Conservation (phyloP, 2,113 vertebrate species). For the Fregata magnificens region DNA sequence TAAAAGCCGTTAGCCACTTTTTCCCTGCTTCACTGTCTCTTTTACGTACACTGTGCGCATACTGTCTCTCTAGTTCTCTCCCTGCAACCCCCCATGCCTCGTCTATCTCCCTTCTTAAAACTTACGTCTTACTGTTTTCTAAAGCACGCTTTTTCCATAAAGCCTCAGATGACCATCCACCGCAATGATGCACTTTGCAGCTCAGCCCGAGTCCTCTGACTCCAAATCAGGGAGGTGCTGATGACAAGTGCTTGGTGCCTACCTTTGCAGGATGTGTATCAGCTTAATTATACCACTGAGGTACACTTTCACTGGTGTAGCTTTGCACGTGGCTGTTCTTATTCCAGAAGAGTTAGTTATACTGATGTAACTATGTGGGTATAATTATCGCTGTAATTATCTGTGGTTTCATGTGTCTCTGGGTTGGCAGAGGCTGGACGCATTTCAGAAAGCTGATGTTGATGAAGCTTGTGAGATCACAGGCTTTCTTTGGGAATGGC, state of each 20-base stretch:
- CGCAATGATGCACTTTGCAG: neutral
- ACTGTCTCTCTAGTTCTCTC: neutral
- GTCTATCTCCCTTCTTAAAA: neutral
- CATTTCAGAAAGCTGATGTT: conserved; percentile 43
- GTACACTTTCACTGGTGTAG: conserved; percentile 37
- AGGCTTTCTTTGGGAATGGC: conserved; percentile 20
- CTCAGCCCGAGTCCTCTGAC: neutral
- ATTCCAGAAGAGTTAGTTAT: conserved; percentile 14
- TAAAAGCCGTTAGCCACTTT: neutral
- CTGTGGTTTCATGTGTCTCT: conserved; percentile 25
- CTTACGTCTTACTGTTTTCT: neutral
- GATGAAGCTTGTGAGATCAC: conserved; percentile 39
- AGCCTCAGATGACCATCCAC: neutral
- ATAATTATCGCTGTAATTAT: conserved; percentile 43
- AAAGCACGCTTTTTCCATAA: neutral
- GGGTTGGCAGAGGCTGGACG: conserved; percentile 11
- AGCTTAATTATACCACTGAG: conserved; percentile 20
- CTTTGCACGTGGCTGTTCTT: neutral
- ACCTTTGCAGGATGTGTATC: conserved; percentile 14
- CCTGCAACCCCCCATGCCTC: neutral
- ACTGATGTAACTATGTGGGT: conserved; percentile 28
- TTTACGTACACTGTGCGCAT: accelerated
- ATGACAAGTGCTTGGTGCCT: neutral
- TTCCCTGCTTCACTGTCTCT: neutral
- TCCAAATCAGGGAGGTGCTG: neutral